Evolutionary conservation across 2,113 vertebrate genomes (phyloP).

Genomic region (Pardalotus punctatus): DNA sequence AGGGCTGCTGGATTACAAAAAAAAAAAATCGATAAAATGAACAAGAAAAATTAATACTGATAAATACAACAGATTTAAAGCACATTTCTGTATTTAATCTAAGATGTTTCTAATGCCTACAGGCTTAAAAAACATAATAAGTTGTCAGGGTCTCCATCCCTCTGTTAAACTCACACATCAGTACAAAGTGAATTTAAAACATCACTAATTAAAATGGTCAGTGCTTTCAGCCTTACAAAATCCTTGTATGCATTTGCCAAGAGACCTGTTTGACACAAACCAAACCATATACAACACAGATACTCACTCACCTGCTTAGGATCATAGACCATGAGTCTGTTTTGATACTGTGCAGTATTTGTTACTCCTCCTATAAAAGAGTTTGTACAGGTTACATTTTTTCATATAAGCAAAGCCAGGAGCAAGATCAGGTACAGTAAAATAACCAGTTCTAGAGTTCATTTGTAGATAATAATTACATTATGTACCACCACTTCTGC

Average conservation of each 20-base stretch:
- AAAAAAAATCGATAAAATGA: no score
- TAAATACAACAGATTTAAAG: neutral
- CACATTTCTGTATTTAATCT: constrained; percentile 7
- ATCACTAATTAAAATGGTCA: neutral
- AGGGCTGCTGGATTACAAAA: neutral
- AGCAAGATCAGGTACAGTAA: constrained; percentile 14
- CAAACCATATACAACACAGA: neutral
- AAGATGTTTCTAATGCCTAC: neutral
- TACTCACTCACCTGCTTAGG: constrained; percentile 88
- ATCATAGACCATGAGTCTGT: constrained; percentile 95
- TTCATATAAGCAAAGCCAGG: neutral
- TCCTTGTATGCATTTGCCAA: neutral
- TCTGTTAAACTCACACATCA: neutral
- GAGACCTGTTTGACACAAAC: neutral
- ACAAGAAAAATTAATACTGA: neutral
- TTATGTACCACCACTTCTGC: neutral
- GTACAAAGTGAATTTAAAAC: neutral
- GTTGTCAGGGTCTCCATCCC: neutral
- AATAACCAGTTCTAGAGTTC: neutral
- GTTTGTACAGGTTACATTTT: constrained; percentile 51
- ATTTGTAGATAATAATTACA: constrained; percentile 8
- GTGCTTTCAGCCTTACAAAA: neutral
- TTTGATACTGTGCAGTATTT: constrained; percentile 98
- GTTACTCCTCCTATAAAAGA: constrained; percentile 92
- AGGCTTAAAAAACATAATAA: neutral